These are phyloP conservation scores for Drosophila multiciliata DNA, from an alignment of 2,888 invertebrate genomes.

Conservation along the genomic window DNA sequence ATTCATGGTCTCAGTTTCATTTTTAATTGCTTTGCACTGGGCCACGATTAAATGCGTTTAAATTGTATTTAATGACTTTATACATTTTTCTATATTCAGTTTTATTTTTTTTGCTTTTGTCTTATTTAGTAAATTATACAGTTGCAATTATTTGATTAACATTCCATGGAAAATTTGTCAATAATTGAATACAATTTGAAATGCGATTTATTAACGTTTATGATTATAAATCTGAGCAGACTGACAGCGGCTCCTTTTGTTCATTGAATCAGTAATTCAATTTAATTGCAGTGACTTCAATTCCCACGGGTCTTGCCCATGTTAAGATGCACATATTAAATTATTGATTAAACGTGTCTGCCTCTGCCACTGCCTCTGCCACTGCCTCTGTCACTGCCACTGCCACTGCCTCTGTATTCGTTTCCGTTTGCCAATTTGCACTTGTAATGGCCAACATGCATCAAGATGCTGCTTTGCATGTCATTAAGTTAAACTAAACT, in stretches of 20 bases:
- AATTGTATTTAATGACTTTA: constrained; percentile 30
- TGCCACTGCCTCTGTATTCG: background rate
- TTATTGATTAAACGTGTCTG: background rate
- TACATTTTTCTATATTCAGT: background rate
- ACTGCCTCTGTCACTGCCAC: background rate
- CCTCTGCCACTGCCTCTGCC: background rate
- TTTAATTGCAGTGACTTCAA: background rate
- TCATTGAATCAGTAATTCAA: background rate
- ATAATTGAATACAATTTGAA: constrained; percentile 14
- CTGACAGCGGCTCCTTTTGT: background rate
- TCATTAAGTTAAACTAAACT: constrained; percentile 33
- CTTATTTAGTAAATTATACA: constrained; percentile 36
- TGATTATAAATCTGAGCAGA: background rate
- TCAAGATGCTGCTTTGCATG: constrained; percentile 29
- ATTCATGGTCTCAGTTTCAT: constrained; percentile 5
- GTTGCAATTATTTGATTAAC: constrained; percentile 16
- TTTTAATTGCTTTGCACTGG: constrained; percentile 14
- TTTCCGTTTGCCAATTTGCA: constrained; percentile 17
- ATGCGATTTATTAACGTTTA: constrained; percentile 14
- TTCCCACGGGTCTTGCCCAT: constrained; percentile 5
- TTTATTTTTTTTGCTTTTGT: constrained; percentile 1
- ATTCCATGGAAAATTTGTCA: constrained; percentile 19
- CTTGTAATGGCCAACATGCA: constrained; percentile 11
- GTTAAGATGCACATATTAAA: constrained; percentile 1
- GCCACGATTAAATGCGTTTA: constrained; percentile 12